A percentile compares a stretch with the other conserved stretches of the same genome.
phyloP scores from a whole-genome alignment of 2,888 invertebrate genomes.

The Cotesia congregata region DNA sequence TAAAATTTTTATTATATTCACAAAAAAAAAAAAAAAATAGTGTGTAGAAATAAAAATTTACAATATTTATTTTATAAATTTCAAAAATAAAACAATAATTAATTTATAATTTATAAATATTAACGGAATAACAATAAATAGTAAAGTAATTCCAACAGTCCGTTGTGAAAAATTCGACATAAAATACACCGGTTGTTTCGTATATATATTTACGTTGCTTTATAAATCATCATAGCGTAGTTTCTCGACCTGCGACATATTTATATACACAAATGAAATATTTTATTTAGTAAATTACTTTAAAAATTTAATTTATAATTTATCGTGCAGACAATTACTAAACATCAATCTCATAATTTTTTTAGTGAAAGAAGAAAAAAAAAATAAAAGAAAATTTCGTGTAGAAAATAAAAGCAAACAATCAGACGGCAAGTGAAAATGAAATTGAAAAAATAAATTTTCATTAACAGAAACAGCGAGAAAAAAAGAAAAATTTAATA shows the following conservation, averaged over 20 bases:
- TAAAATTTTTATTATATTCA: constrained; percentile 9
- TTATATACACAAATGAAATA: constrained; percentile 56
- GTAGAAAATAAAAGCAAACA: not conserved
- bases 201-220: constrained; percentile 54
- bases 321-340: not conserved
- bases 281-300: not conserved
- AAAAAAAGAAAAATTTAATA: not conserved
- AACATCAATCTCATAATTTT: constrained; percentile 9
- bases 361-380: not conserved
- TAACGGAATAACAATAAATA: constrained; percentile 10
- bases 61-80: not conserved
- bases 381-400: not conserved
- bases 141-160: constrained; percentile 31
- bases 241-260: constrained; percentile 63
- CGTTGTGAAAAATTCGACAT: constrained; percentile 29
- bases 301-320: not conserved
- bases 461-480: not conserved
- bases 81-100: constrained; percentile 9
- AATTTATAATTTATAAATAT: constrained; percentile 6
- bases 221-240: constrained; percentile 56
- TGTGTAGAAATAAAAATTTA: constrained; percentile 12
- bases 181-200: constrained; percentile 36
- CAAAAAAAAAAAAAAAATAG: constrained; percentile 14
- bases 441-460: not conserved
- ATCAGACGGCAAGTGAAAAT: not conserved